A percentile compares a stretch with the other conserved stretches of the same genome.
phyloP scores from a whole-genome alignment of 2,113 vertebrate genomes.

The Orientallactaga bullata region DNA sequence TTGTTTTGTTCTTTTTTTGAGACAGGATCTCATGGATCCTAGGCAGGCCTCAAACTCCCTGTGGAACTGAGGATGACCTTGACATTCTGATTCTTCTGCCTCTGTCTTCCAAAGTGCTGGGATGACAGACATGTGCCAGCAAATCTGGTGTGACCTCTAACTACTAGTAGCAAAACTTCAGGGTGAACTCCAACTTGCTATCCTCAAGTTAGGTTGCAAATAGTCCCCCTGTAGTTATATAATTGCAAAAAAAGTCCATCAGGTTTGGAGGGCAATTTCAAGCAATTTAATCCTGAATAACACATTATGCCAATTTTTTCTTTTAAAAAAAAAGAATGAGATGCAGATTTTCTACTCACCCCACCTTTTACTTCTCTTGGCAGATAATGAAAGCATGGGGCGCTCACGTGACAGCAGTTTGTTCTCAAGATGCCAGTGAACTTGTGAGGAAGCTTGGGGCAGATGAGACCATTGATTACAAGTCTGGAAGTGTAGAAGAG shows the following conservation, averaged over 20 bases:
- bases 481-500: slow-evolving; percentile 87
- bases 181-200: background rate
- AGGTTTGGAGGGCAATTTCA: slow-evolving; percentile 3
- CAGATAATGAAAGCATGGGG: slow-evolving; percentile 97
- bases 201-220: slow-evolving; percentile 13
- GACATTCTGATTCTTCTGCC: background rate
- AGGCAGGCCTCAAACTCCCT: background rate
- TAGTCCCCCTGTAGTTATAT: background rate
- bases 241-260: background rate
- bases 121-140: background rate
- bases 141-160: background rate
- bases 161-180: background rate
- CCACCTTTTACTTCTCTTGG: background rate
- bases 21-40: background rate
- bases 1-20: background rate
- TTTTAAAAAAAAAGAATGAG: background rate
- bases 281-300: slow-evolving; percentile 25
- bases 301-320: background rate
- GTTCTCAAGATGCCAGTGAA: slow-evolving; percentile 92
- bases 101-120: background rate
- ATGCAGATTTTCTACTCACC: accelerated
- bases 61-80: background rate
- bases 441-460: slow-evolving; percentile 93
- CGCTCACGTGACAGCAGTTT: slow-evolving; percentile 96
- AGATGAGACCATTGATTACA: slow-evolving; percentile 95